These are phyloP conservation scores for Tenualosa ilisha DNA, from an alignment of 2,797 vertebrate genomes.

Conservation along the genomic window DNA sequence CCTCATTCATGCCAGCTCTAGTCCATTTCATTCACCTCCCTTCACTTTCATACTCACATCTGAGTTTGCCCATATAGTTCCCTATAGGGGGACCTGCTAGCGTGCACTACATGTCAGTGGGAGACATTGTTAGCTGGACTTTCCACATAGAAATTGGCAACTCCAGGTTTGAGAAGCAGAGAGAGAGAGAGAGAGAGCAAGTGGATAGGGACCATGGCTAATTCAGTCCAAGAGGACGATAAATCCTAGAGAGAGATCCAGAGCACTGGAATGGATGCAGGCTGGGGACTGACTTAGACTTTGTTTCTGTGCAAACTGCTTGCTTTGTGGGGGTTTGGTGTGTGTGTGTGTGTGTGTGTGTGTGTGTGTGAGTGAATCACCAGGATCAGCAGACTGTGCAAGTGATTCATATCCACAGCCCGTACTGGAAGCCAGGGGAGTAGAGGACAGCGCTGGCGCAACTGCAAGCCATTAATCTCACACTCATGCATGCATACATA, in stretches of 20 bases:
- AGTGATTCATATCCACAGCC: neutral
- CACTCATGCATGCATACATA: conserved; percentile 8
- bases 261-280: neutral
- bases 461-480: conserved; percentile 3
- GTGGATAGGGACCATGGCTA: neutral
- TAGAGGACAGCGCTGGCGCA: neutral
- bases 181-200: neutral
- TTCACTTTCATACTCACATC: neutral
- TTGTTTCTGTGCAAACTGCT: too few species aligned
- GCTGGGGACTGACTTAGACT: neutral
- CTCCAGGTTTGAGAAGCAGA: neutral
- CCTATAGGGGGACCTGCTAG: too few species aligned
- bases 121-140: too few species aligned
- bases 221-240: neutral
- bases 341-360: too few species aligned
- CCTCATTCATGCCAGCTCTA: neutral
- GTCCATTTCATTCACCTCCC: neutral
- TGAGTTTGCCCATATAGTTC: neutral
- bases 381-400: neutral
- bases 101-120: too few species aligned
- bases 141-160: neutral
- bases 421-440: neutral
- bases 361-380: neutral
- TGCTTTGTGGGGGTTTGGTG: neutral
- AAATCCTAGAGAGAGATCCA: neutral